These are phyloP conservation scores for Chlamydotis undulata DNA, from an alignment of 2,113 vertebrate genomes.

Conservation along the genomic window DNA sequence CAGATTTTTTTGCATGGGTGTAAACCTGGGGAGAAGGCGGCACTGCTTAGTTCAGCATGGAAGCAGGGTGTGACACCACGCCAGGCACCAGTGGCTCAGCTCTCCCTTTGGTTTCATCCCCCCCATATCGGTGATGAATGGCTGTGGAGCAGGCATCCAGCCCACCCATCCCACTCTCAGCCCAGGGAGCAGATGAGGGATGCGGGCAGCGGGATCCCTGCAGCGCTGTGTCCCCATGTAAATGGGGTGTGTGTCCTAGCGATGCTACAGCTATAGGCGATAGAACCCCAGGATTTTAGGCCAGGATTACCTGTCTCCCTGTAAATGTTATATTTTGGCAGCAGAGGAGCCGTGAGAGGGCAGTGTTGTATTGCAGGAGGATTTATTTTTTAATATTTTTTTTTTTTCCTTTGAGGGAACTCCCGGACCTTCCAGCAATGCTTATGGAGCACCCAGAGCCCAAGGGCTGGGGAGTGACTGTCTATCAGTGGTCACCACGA, in stretches of 20 bases:
- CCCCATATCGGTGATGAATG: rapidly evolving
- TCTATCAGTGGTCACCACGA: not conserved
- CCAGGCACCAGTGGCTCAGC: rapidly evolving
- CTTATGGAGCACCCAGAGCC: not conserved
- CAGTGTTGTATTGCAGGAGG: constrained; percentile 57
- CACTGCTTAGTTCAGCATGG: rapidly evolving
- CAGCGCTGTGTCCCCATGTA: rapidly evolving
- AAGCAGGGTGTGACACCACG: rapidly evolving
- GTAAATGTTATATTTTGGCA: rapidly evolving
- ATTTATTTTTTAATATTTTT: no score
- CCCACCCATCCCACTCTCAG: not conserved
- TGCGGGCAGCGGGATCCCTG: not conserved
- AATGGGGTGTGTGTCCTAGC: rapidly evolving
- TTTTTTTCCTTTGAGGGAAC: no score
- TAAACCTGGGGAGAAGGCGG: not conserved
- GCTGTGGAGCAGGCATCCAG: not conserved
- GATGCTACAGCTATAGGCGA: rapidly evolving
- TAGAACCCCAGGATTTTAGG: rapidly evolving
- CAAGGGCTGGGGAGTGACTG: not conserved
- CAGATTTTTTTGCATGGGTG: rapidly evolving
- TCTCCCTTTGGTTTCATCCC: not conserved
- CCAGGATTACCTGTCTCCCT: rapidly evolving
- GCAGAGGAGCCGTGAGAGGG: constrained; percentile 54
- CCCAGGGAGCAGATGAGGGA: rapidly evolving
- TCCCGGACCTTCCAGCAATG: no score